A percentile compares a stretch with the other conserved stretches of the same genome.
These are phyloP conservation scores for Pseudomyrmex concolor DNA, from an alignment of 1,140 invertebrate species.

Conservation along the genomic window DNA sequence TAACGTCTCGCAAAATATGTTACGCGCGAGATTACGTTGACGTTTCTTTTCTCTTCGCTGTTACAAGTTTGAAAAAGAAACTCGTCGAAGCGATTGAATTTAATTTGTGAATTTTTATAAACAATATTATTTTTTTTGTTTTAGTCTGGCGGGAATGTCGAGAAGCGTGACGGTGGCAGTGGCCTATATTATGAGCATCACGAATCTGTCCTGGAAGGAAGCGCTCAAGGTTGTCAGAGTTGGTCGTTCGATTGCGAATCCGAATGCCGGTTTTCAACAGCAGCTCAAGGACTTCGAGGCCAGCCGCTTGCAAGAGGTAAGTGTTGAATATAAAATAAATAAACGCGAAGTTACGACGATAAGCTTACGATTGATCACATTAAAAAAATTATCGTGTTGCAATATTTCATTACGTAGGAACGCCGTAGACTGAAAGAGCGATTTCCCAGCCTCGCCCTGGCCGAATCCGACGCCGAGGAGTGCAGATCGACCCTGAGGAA, in stretches of 20 bases:
- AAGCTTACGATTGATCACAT: background rate
- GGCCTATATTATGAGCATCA: slow-evolving; percentile 97
- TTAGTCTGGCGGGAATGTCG: slow-evolving; percentile 97
- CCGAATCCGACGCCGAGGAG: slow-evolving; percentile 90
- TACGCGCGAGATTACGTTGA: background rate
- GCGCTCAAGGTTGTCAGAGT: slow-evolving; percentile 96
- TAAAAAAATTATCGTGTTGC: background rate
- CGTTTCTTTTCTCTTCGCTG: background rate
- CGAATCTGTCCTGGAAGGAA: slow-evolving; percentile 96
- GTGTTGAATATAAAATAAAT: slow-evolving; percentile 4
- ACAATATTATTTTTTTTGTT: slow-evolving; percentile 26
- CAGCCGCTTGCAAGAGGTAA: slow-evolving; percentile 91
- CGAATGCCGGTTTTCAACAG: slow-evolving; percentile 97
- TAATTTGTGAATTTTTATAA: background rate
- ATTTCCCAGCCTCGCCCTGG: slow-evolving; percentile 91
- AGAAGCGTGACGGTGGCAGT: slow-evolving; percentile 97
- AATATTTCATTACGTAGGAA: slow-evolving; percentile 87
- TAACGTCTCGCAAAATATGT: slow-evolving; percentile 71
- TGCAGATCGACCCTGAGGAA: slow-evolving; percentile 91
- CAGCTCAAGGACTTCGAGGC: slow-evolving; percentile 97
- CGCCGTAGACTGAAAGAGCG: slow-evolving; percentile 92
- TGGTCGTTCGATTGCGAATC: slow-evolving; percentile 95
- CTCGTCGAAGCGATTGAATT: too few relatives aligned
- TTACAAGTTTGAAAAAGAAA: background rate
- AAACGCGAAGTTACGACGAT: background rate